Percentiles rank a stretch among this genome's conserved stretches.
Evolutionary conservation across 2,113 vertebrate genomes (phyloP).

Genomic region (Toxotes chatareus): DNA sequence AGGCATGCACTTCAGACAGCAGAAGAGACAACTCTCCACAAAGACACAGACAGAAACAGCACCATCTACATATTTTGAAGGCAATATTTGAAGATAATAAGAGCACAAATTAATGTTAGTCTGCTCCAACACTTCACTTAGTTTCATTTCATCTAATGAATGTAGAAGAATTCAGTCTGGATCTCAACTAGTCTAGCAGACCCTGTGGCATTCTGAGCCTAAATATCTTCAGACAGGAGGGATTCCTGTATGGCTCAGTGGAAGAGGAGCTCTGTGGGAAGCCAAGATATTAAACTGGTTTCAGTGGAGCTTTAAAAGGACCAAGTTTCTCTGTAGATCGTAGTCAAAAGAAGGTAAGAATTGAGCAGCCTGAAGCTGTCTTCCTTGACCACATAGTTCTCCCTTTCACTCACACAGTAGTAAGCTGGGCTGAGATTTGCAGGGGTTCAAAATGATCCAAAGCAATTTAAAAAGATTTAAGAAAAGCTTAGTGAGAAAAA

Average conservation of each 20-base stretch:
- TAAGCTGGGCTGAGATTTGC: neutral
- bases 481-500: neutral
- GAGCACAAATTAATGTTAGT: slow-evolving; percentile 56
- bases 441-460: neutral
- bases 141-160: slow-evolving; percentile 46
- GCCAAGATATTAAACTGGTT: slow-evolving; percentile 47
- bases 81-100: slow-evolving; percentile 67
- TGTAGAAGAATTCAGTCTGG: slow-evolving; percentile 32
- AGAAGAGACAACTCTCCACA: slow-evolving; percentile 52
- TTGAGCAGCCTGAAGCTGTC: slow-evolving; percentile 10
- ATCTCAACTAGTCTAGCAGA: slow-evolving; percentile 26
- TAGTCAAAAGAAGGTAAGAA: slow-evolving; percentile 50
- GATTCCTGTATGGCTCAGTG: slow-evolving; percentile 49
- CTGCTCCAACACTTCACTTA: slow-evolving; percentile 32
- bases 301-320: slow-evolving; percentile 34
- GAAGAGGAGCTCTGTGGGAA: slow-evolving; percentile 48
- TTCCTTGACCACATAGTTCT: slow-evolving; percentile 9
- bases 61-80: slow-evolving; percentile 65
- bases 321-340: slow-evolving; percentile 37
- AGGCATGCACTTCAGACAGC: slow-evolving; percentile 61
- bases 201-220: slow-evolving; percentile 31
- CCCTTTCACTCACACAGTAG: neutral
- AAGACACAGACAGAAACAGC: slow-evolving; percentile 61
- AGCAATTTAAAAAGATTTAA: neutral
- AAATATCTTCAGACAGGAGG: slow-evolving; percentile 51